Evolutionary conservation across 2,113 vertebrate genomes (phyloP), one percentile per base, ranked within the genome.

Genomic region (Podilymbus podiceps): DNA sequence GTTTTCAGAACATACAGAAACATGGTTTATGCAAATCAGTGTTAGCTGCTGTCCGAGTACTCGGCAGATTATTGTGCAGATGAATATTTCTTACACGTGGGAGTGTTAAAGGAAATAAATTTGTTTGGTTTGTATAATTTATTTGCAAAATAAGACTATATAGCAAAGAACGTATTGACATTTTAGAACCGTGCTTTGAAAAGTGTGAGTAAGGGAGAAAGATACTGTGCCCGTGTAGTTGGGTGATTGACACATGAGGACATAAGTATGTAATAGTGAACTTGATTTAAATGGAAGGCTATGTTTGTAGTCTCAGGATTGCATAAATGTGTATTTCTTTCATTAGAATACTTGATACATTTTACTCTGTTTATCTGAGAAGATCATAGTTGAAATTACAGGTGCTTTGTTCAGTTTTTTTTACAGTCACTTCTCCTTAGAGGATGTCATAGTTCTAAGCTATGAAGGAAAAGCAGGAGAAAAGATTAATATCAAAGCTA

Each of bases 11-110:
- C 46, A 20, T 40, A 28, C 7, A 58, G 30, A 58, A 24, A 17
- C 0, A 0, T 56, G 35, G 30, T 16, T 66, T 40, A 13, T 75
- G 49, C 69, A 30, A 59, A 15, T 58, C 12, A 2, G 0, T 27
- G 14, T 25, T 35, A 53, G 52, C 42, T 46, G 31, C 33, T 73
- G 0, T 62, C 25, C 52, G 27, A n/a, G 12, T 56, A 23, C 35
- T 78, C 8, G 5, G 9, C 12, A 69, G 20, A 31, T 44, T 59
- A 58, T 53, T 83, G 42, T 44, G 73, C 20, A 53, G 16, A 31
- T 25, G 63, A 63, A 8, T n/a, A 10, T 27, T 72, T 62, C 42
- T 62, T 56, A 58, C 3, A 17, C 1, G 1, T n/a, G 7, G 35
- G 68, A 46, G n/a, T 52, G 59, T 47, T 68, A 23, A 50, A 56